Percentiles rank a stretch among this genome's conserved stretches.
Evolutionary conservation across 1,140 invertebrate genomes (phyloP).

Genomic region (Andrena cerasifolii): DNA sequence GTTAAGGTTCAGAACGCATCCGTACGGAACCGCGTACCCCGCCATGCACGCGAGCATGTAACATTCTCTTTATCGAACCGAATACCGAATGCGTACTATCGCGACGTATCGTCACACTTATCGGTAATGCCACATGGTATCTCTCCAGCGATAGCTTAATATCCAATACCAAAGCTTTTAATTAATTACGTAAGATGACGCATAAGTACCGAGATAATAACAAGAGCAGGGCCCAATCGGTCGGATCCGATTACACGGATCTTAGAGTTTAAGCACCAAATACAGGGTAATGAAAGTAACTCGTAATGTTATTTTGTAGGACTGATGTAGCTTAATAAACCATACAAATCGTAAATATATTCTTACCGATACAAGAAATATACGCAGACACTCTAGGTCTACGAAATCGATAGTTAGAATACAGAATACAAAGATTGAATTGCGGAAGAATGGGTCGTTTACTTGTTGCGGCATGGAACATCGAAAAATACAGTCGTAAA

Average conservation of each 20-base stretch:
- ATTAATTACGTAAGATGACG: background rate
- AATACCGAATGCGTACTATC: too few species aligned
- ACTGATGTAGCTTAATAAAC: slow-evolving; percentile 44
- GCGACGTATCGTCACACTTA: background rate
- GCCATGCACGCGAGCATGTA: slow-evolving; percentile 81
- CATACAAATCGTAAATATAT: slow-evolving; percentile 50
- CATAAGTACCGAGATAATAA: background rate
- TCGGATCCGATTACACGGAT: slow-evolving; percentile 20
- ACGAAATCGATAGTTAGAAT: slow-evolving; percentile 35
- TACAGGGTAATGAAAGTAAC: slow-evolving; percentile 66
- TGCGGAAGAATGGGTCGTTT: slow-evolving; percentile 39
- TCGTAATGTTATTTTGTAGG: slow-evolving; percentile 46
- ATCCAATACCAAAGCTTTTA: slow-evolving; percentile 13
- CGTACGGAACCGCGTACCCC: slow-evolving; percentile 76
- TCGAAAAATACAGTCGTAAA: slow-evolving; percentile 53
- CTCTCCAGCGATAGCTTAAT: background rate
- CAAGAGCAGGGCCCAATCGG: slow-evolving; percentile 6
- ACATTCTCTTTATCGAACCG: slow-evolving; percentile 36
- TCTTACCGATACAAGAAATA: slow-evolving; percentile 40
- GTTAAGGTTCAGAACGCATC: slow-evolving; percentile 76
- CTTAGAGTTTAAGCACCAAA: slow-evolving; percentile 47
- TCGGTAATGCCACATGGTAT: background rate
- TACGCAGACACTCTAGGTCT: slow-evolving; percentile 49
- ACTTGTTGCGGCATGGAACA: slow-evolving; percentile 35
- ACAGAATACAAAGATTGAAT: slow-evolving; percentile 48